Evolutionary conservation across 2,113 vertebrate genomes (phyloP).

Genomic region (Mobula birostris): DNA sequence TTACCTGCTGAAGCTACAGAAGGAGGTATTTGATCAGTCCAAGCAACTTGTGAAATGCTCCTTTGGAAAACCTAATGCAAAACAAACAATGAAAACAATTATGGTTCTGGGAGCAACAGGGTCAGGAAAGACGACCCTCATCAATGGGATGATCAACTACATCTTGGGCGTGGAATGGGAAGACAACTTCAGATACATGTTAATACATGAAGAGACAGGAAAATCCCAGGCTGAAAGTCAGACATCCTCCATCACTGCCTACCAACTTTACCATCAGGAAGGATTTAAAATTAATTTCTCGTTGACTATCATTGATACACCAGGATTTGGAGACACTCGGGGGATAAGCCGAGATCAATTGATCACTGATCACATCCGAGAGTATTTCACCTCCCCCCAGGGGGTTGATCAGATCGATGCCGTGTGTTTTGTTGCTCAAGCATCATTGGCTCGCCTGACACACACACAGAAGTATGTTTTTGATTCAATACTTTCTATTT

Average conservation of each 20-base stretch:
- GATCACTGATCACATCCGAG: slow-evolving; percentile 42
- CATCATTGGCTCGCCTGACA: slow-evolving; percentile 43
- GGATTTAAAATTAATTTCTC: slow-evolving; percentile 44
- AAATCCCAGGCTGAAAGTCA: too few relatives aligned
- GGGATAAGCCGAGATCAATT: slow-evolving; percentile 43
- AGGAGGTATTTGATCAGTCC: too few relatives aligned
- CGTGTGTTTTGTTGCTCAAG: slow-evolving; percentile 47
- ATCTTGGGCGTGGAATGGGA: too few relatives aligned
- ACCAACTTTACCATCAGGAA: slow-evolving; percentile 44
- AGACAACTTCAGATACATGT: too few relatives aligned
- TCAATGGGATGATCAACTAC: too few relatives aligned
- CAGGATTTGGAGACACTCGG: slow-evolving; percentile 52
- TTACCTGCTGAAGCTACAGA: too few relatives aligned
- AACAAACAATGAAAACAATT: too few relatives aligned
- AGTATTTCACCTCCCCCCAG: slow-evolving; percentile 39
- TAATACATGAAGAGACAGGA: too few relatives aligned
- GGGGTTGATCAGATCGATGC: slow-evolving; percentile 43
- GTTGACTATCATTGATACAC: slow-evolving; percentile 53
- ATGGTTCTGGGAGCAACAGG: too few relatives aligned
- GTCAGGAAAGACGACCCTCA: too few relatives aligned
- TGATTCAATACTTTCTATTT: slow-evolving; percentile 42
- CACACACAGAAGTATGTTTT: slow-evolving; percentile 44
- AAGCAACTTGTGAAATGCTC: too few relatives aligned
- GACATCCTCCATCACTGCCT: slow-evolving; percentile 40
- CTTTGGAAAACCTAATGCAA: too few relatives aligned